Conservation (phyloP, 2,888 invertebrate genomes). For the Cerceris ruficornis region DNA sequence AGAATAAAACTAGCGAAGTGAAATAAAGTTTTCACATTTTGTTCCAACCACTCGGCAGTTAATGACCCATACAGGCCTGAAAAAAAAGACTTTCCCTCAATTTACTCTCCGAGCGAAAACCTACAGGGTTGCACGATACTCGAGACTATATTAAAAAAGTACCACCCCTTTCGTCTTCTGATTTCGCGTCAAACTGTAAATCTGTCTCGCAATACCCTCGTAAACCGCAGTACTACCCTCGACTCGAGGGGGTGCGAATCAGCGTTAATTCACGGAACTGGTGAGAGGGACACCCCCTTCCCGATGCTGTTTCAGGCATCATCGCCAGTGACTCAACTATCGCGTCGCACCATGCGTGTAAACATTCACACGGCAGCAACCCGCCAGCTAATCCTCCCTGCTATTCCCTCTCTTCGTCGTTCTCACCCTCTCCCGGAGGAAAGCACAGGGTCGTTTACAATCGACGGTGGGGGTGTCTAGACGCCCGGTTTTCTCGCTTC, state of each 20-base stretch:
- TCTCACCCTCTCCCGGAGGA: constrained; percentile 37
- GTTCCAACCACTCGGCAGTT: too few species aligned
- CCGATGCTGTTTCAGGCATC: constrained; percentile 3
- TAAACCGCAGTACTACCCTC: too few species aligned
- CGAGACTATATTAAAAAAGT: too few species aligned
- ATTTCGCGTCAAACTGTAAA: too few species aligned
- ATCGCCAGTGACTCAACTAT: constrained; percentile 7
- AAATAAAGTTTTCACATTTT: too few species aligned
- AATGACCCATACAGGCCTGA: too few species aligned
- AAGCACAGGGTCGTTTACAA: constrained; percentile 24
- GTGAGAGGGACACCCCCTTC: neutral
- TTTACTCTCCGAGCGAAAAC: too few species aligned
- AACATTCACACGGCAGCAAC: constrained; percentile 1
- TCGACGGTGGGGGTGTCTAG: constrained; percentile 60
- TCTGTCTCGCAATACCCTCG: too few species aligned
- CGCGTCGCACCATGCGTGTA: neutral
- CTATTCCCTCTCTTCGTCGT: constrained; percentile 11
- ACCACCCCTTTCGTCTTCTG: too few species aligned
- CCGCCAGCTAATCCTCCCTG: constrained; percentile 3
- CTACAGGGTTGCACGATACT: too few species aligned
- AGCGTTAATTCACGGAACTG: neutral
- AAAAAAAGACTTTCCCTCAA: too few species aligned
- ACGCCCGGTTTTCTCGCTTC: constrained; percentile 54
- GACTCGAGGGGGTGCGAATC: neutral
- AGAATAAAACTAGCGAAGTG: too few species aligned